Evolutionary conservation across 2,888 invertebrate species (phyloP).

Genomic region (Pheosia gnoma): DNA sequence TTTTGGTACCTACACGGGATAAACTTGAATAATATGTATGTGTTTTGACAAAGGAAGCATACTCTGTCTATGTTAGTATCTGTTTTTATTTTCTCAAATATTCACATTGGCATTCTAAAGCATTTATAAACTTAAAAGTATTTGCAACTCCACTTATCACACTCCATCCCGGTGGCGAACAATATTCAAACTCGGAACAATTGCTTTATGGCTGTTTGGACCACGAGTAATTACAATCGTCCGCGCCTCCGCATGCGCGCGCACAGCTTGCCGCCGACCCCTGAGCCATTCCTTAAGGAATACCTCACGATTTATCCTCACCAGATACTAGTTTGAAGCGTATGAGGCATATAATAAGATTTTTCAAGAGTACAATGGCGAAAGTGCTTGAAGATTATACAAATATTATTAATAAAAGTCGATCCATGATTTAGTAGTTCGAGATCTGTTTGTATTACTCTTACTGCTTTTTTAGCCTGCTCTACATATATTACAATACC

Average conservation of each 20-base stretch:
- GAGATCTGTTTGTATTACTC: neutral
- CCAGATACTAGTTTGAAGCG: neutral
- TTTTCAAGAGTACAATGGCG: neutral
- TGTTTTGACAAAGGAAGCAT: too few relatives aligned
- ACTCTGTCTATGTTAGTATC: too few relatives aligned
- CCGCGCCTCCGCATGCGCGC: slow-evolving; percentile 33
- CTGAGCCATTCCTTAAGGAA: slow-evolving; percentile 10
- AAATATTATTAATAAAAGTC: slow-evolving; percentile 56
- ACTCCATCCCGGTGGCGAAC: slow-evolving; percentile 13
- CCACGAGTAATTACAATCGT: slow-evolving; percentile 60
- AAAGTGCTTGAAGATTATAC: slow-evolving; percentile 38
- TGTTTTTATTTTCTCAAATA: too few relatives aligned
- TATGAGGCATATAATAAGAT: neutral
- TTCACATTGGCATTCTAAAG: too few relatives aligned
- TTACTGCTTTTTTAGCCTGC: too few relatives aligned
- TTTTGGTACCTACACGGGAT: too few relatives aligned
- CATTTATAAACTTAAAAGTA: neutral
- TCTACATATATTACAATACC: too few relatives aligned
- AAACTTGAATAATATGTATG: too few relatives aligned
- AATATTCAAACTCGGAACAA: slow-evolving; percentile 52
- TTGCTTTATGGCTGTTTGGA: slow-evolving; percentile 53
- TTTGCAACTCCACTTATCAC: slow-evolving; percentile 14
- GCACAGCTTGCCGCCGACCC: slow-evolving; percentile 16
- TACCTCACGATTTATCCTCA: neutral
- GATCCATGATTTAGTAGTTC: slow-evolving; percentile 40